phyloP scores from a whole-genome alignment of 2,797 vertebrate genomes.

The Enteromius trimaculatus region DNA sequence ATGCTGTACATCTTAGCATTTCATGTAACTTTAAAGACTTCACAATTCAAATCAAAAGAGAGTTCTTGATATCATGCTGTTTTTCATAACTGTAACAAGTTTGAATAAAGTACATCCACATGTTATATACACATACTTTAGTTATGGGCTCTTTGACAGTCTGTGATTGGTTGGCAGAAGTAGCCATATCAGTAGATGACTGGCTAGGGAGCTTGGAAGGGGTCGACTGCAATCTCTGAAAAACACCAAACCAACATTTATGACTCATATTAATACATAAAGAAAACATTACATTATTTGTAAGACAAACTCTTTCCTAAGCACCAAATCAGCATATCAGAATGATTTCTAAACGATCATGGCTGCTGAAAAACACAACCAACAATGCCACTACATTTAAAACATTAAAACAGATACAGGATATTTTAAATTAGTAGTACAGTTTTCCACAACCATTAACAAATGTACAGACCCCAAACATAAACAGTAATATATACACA shows the following conservation, averaged over 20 bases:
- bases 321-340: not conserved
- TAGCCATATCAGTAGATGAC: constrained; percentile 52
- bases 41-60: not conserved
- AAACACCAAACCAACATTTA: not conserved
- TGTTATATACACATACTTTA: constrained; percentile 74
- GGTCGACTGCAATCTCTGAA: constrained; percentile 82
- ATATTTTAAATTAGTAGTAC: not conserved
- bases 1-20: not conserved
- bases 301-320: not conserved
- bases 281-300: not conserved
- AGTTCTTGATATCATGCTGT: not conserved
- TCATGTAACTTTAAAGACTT: not conserved
- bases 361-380: not conserved
- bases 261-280: not conserved
- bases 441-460: not conserved
- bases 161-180: constrained; percentile 73
- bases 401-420: not conserved
- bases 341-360: not conserved
- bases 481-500: not conserved
- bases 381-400: too few relatives aligned
- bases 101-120: not conserved
- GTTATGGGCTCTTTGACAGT: constrained; percentile 72
- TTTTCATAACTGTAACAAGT: not conserved
- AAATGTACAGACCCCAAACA: not conserved
- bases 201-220: constrained; percentile 78